Conservation (phyloP, 1,140 invertebrate species). For the Lysiphlebus fabarum region DNA sequence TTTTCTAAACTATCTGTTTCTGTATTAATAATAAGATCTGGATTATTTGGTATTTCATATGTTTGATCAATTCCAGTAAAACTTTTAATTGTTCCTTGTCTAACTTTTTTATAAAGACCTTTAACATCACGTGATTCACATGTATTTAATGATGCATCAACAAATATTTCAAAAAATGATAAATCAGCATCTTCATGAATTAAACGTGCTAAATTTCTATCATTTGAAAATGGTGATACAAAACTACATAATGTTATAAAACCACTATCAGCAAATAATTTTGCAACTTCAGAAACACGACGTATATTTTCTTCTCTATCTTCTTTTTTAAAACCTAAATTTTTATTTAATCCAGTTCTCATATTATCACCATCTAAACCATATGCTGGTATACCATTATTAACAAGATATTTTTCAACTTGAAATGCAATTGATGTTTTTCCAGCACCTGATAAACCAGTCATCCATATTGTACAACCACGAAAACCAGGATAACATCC, state of each 20-base stretch:
- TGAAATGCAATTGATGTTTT: constrained; percentile 98
- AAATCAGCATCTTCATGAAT: constrained; percentile 85
- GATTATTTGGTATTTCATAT: constrained; percentile 85
- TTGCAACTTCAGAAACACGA: constrained; percentile 94
- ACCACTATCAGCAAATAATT: constrained; percentile 95
- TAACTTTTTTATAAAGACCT: constrained; percentile 96
- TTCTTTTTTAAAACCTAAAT: constrained; percentile 90
- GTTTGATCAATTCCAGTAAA: constrained; percentile 97
- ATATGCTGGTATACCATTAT: constrained; percentile 87
- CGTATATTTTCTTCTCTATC: constrained; percentile 97
- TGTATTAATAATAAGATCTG: constrained; percentile 85
- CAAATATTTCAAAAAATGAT: constrained; percentile 93
- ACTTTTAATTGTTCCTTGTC: constrained; percentile 90
- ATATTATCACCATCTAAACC: constrained; percentile 98
- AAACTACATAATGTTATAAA: constrained; percentile 95
- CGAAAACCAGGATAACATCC: constrained; percentile 89
- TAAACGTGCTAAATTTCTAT: constrained; percentile 81
- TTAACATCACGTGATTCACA: constrained; percentile 96
- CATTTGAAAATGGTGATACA: constrained; percentile 94
- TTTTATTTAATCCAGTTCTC: constrained; percentile 90
- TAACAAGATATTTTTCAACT: constrained; percentile 86
- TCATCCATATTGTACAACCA: constrained; percentile 98
- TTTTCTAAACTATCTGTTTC: constrained; percentile 76
- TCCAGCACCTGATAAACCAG: constrained; percentile 93
- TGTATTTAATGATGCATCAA: constrained; percentile 90